phyloP scores from a whole-genome alignment of 2,888 invertebrate genomes.

The Achlya flavicornis region DNA sequence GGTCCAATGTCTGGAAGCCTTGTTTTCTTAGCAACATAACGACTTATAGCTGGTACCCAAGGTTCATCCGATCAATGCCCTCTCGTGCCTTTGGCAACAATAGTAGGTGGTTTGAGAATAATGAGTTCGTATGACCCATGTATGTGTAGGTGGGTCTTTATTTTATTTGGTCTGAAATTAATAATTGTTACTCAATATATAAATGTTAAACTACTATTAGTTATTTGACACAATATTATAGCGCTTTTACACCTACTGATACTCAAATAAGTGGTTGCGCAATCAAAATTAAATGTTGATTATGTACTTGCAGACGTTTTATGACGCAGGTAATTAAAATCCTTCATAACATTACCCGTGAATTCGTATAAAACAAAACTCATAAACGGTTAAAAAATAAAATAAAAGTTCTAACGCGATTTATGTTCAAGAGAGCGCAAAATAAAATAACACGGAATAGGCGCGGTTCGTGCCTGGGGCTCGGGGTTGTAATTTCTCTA shows the following conservation, averaged over 20 bases:
- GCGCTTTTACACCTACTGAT: neutral
- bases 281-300: neutral
- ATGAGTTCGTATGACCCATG: neutral
- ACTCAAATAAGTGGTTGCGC: neutral
- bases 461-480: constrained; percentile 73
- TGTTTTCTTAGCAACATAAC: constrained; percentile 29
- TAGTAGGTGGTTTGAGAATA: neutral
- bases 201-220: too few relatives aligned
- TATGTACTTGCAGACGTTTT: neutral
- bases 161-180: neutral
- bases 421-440: constrained; percentile 77
- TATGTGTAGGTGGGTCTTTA: neutral
- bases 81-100: constrained; percentile 7
- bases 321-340: constrained; percentile 7
- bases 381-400: constrained; percentile 12
- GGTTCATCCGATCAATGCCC: constrained; percentile 24
- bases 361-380: constrained; percentile 13
- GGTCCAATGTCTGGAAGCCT: constrained; percentile 32
- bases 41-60: constrained; percentile 27
- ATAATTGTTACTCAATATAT: too few relatives aligned
- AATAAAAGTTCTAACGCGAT: constrained; percentile 45
- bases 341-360: neutral
- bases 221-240: neutral
- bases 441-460: constrained; percentile 80
- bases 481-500: constrained; percentile 74